Evolutionary conservation across 2,113 vertebrate genomes (phyloP).

Genomic region (Trematomus loennbergii): DNA sequence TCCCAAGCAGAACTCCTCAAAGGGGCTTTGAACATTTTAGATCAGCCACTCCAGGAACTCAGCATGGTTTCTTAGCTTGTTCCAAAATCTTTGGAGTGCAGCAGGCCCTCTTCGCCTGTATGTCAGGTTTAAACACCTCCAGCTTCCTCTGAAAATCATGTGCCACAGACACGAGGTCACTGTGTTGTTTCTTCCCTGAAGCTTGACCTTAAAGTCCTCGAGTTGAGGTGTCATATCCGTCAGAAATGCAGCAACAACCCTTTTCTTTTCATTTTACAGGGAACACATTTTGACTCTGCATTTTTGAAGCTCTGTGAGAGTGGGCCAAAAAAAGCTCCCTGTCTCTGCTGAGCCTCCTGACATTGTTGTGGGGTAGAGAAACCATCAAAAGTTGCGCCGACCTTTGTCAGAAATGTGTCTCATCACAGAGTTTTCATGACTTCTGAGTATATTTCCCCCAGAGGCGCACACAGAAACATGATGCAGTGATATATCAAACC

Average conservation of each 20-base stretch:
- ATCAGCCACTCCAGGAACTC: neutral
- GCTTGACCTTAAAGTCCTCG: conserved; percentile 11
- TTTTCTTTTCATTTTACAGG: neutral
- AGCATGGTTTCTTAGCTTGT: neutral
- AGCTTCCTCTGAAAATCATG: conserved; percentile 3
- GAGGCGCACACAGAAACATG: neutral
- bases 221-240: conserved; percentile 5
- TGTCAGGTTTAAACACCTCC: conserved; percentile 7
- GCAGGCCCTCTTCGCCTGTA: neutral
- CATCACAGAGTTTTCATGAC: conserved; percentile 8
- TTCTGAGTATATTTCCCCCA: conserved; percentile 1
- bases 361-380: neutral
- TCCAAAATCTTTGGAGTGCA: neutral
- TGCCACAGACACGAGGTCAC: conserved; percentile 15
- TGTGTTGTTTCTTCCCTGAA: neutral
- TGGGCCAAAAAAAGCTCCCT: neutral
- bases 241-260: neutral
- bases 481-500: conserved; percentile 3
- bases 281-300: neutral
- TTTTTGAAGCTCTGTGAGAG: neutral
- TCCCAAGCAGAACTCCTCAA: neutral
- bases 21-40: conserved; percentile 7
- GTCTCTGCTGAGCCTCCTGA: neutral
- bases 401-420: conserved; percentile 4
- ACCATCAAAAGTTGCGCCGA: conserved; percentile 9